These are phyloP conservation scores for Chauna torquata DNA, from an alignment of 2,113 vertebrate species.

Conservation along the genomic window DNA sequence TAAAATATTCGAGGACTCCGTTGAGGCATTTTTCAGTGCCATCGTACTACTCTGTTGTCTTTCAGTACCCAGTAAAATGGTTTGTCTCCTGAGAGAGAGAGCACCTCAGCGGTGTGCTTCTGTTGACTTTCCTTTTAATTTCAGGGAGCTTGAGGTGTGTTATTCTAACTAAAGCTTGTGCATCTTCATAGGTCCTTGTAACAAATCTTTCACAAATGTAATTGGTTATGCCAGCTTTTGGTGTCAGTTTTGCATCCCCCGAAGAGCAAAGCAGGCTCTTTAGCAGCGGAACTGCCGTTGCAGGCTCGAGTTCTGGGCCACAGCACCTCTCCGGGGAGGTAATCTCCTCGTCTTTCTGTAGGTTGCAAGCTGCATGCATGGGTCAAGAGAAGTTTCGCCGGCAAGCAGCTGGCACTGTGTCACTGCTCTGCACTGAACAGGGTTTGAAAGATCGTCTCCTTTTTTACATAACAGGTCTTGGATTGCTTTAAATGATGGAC, in stretches of 20 bases:
- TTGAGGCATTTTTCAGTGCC: not conserved
- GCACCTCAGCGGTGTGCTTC: not conserved
- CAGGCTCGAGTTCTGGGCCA: not conserved
- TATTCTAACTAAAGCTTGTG: not conserved
- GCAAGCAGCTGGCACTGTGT: not conserved
- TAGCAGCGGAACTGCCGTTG: not conserved
- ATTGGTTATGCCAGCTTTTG: not conserved
- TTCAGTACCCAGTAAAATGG: not conserved
- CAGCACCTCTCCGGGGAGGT: not conserved
- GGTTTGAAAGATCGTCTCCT: not conserved
- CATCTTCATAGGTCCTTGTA: not conserved
- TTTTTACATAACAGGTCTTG: not conserved
- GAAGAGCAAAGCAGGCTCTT: not conserved
- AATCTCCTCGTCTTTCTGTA: not conserved
- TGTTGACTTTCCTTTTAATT: slow-evolving; percentile 36
- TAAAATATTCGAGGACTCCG: not conserved
- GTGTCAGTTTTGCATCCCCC: not conserved
- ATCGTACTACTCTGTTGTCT: not conserved
- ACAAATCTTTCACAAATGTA: not conserved
- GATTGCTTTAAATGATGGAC: not conserved
- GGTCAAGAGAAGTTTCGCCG: not conserved
- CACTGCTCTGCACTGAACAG: not conserved
- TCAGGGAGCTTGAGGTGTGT: not conserved
- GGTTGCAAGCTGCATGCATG: accelerated
- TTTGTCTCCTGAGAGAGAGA: slow-evolving; percentile 44